These are phyloP conservation scores for Pristionchus arcanus DNA, from an alignment of 2,888 invertebrate species.

Conservation along the genomic window DNA sequence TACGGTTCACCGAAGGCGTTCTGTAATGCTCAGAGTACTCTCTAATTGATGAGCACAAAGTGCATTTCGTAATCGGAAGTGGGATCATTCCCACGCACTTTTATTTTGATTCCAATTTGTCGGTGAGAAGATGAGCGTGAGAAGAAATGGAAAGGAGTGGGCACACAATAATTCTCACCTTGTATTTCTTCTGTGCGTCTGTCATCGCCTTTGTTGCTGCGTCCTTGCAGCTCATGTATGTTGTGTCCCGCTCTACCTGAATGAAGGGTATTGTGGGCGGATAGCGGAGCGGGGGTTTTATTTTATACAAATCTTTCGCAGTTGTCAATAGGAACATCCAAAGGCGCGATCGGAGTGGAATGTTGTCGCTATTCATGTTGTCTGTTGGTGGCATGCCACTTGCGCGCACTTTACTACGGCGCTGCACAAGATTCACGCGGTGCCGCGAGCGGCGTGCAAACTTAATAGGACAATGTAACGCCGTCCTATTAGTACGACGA, in stretches of 20 bases:
- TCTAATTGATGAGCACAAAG: not conserved
- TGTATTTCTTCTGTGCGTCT: conserved; percentile 66
- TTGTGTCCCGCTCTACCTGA: conserved; percentile 73
- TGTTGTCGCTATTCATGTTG: too few relatives aligned
- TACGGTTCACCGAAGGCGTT: conserved; percentile 66
- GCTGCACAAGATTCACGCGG: too few relatives aligned
- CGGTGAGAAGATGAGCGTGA: not conserved
- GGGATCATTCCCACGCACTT: not conserved
- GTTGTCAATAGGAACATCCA: too few relatives aligned
- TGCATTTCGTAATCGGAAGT: not conserved
- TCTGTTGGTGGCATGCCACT: too few relatives aligned
- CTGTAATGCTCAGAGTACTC: conserved; percentile 56
- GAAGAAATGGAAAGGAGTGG: not conserved
- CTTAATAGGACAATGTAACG: too few relatives aligned
- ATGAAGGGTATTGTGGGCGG: not conserved
- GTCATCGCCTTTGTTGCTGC: conserved; percentile 75
- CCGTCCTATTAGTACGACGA: too few relatives aligned
- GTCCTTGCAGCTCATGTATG: conserved; percentile 75
- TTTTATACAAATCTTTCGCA: too few relatives aligned
- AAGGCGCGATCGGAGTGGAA: too few relatives aligned
- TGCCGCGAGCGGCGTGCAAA: too few relatives aligned
- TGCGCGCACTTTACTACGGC: too few relatives aligned
- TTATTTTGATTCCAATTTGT: not conserved
- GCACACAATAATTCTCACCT: conserved; percentile 28
- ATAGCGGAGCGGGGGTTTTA: too few relatives aligned